Percentiles rank a stretch among this genome's conserved stretches.
phyloP scores from a whole-genome alignment of 2,797 vertebrate species.

The Botia almorhae region DNA sequence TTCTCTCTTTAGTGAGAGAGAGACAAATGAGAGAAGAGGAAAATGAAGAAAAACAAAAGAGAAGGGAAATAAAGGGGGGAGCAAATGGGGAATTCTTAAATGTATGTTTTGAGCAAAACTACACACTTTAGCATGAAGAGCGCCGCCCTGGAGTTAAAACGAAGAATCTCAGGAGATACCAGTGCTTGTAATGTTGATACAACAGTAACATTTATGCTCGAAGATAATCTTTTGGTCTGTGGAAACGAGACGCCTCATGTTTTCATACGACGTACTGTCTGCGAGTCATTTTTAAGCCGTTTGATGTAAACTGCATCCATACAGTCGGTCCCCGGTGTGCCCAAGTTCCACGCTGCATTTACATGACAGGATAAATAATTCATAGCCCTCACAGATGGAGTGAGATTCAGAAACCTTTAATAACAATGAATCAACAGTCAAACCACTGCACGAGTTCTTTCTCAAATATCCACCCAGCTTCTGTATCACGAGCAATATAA shows the following conservation, averaged over 20 bases:
- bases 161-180: slow-evolving; percentile 26
- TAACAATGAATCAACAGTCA: slow-evolving; percentile 41
- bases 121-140: slow-evolving; percentile 14
- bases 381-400: slow-evolving; percentile 37
- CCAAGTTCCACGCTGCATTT: slow-evolving; percentile 41
- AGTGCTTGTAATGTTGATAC: neutral
- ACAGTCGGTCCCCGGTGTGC: slow-evolving; percentile 47
- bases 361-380: slow-evolving; percentile 54
- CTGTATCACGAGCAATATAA: slow-evolving; percentile 34
- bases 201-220: neutral
- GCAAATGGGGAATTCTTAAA: neutral
- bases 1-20: slow-evolving; percentile 26
- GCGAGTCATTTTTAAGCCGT: slow-evolving; percentile 29
- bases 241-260: neutral
- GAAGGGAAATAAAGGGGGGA: neutral
- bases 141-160: slow-evolving; percentile 29
- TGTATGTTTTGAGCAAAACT: slow-evolving; percentile 17
- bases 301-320: slow-evolving; percentile 42
- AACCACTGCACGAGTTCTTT: neutral
- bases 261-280: slow-evolving; percentile 22
- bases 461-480: neutral
- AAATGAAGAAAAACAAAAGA: neutral
- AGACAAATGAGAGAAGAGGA: neutral
- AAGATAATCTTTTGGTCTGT: neutral
- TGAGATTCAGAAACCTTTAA: slow-evolving; percentile 42